Evolutionary conservation across 2,113 vertebrate genomes (phyloP).

Genomic region (Hydropotes inermis): DNA sequence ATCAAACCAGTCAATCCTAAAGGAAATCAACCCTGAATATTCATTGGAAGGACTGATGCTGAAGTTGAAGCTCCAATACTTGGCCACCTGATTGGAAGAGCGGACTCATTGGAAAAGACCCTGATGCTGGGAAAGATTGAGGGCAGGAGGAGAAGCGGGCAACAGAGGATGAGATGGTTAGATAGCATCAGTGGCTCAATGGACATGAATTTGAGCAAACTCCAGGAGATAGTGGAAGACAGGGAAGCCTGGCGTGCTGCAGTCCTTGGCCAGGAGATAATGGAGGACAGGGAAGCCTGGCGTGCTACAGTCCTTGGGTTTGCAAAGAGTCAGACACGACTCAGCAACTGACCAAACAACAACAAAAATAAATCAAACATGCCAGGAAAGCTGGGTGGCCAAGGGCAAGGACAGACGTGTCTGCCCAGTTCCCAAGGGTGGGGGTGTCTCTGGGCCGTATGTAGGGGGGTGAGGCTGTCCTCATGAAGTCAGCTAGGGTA

Average conservation of each 20-base stretch:
- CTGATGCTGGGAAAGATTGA: not conserved
- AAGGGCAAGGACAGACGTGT: not conserved
- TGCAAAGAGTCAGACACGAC: not conserved
- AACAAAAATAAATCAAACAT: not conserved
- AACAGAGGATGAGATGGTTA: not conserved
- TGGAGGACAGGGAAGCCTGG: not conserved
- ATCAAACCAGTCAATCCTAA: not conserved
- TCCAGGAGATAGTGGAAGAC: not conserved
- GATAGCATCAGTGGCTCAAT: not conserved
- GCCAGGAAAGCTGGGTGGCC: not conserved
- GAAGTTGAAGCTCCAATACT: not conserved
- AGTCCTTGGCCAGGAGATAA: not conserved
- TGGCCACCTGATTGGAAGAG: not conserved
- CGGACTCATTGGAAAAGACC: not conserved
- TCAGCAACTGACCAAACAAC: not conserved
- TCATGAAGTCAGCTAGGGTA: not conserved
- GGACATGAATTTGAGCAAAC: not conserved
- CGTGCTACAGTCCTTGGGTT: not conserved
- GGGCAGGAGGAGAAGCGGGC: not conserved
- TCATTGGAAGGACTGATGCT: not conserved
- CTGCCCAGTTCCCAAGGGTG: not conserved
- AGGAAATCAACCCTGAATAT: not conserved
- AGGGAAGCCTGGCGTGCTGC: not conserved
- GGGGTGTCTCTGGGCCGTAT: accelerated
- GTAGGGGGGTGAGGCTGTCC: no score